These are phyloP conservation scores for Charaxes varanes DNA, from an alignment of 1,140 invertebrate genomes.

Conservation along the genomic window DNA sequence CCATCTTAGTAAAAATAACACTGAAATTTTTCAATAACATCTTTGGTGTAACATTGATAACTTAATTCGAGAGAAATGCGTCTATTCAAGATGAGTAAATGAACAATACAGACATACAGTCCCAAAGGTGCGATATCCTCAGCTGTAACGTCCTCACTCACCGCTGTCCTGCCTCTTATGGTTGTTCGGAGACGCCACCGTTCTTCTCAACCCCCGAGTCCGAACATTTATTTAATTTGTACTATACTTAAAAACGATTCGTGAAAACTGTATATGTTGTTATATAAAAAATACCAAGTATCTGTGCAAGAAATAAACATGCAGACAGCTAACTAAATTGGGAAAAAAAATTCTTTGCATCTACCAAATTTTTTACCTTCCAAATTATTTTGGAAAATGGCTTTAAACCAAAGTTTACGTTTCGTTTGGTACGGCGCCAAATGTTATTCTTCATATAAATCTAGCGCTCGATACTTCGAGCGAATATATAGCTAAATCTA, in stretches of 20 bases:
- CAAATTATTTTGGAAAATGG: too few relatives aligned
- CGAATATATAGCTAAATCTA: slow-evolving; percentile 29
- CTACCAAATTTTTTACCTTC: too few relatives aligned
- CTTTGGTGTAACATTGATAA: slow-evolving; percentile 8
- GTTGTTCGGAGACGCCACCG: slow-evolving; percentile 13
- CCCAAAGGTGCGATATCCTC: too few relatives aligned
- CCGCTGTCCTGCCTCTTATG: slow-evolving; percentile 21
- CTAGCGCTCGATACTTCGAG: slow-evolving; percentile 24
- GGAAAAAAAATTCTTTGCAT: too few relatives aligned
- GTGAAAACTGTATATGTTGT: slow-evolving; percentile 11
- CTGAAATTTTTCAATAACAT: too few relatives aligned
- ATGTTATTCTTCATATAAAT: slow-evolving; percentile 28
- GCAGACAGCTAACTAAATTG: slow-evolving; percentile 13
- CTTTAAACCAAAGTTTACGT: too few relatives aligned
- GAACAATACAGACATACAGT: slow-evolving; percentile 26
- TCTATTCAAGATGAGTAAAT: slow-evolving; percentile 35
- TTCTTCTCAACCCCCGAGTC: slow-evolving; percentile 17
- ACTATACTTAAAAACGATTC: slow-evolving; percentile 21
- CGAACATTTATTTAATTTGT: slow-evolving; percentile 25
- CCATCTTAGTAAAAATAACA: too few relatives aligned
- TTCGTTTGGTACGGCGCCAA: slow-evolving; percentile 57
- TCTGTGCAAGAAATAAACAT: slow-evolving; percentile 18
- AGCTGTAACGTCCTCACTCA: too few relatives aligned
- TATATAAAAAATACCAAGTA: slow-evolving; percentile 10
- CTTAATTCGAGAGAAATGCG: slow-evolving; percentile 28